Conservation (phyloP, 1,140 invertebrate species). For the Drosophila ironensis region DNA sequence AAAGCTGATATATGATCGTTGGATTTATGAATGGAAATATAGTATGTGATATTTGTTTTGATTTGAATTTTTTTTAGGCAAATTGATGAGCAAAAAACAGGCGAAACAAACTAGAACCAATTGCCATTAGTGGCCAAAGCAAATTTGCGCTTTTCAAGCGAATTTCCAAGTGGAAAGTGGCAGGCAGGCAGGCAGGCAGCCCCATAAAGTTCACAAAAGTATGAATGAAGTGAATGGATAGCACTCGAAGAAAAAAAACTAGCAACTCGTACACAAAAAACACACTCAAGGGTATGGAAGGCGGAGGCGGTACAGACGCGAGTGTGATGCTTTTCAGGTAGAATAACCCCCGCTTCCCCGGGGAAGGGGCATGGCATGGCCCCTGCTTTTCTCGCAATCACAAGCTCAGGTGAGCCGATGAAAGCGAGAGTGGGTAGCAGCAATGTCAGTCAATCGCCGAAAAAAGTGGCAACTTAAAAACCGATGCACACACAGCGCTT, state of each 20-base stretch:
- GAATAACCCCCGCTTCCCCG: constrained; percentile 29
- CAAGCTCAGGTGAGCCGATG: constrained; percentile 18
- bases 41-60: too few species aligned
- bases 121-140: neutral
- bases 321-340: constrained; percentile 42
- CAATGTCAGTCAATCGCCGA: constrained; percentile 47
- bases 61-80: neutral
- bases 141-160: constrained; percentile 7
- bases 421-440: constrained; percentile 67
- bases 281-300: too few species aligned
- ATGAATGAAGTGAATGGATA: constrained; percentile 38
- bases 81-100: neutral
- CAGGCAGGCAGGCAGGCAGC: too few species aligned
- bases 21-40: too few species aligned
- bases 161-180: constrained; percentile 38
- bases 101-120: constrained; percentile 6
- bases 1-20: too few species aligned
- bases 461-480: constrained; percentile 47
- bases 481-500: constrained; percentile 6
- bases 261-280: too few species aligned
- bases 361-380: neutral
- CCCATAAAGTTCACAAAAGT: constrained; percentile 22
- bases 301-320: neutral
- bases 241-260: neutral
- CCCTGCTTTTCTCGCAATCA: too few species aligned